These are phyloP conservation scores for Karalla daura DNA, from an alignment of 2,797 vertebrate species.

Conservation along the genomic window DNA sequence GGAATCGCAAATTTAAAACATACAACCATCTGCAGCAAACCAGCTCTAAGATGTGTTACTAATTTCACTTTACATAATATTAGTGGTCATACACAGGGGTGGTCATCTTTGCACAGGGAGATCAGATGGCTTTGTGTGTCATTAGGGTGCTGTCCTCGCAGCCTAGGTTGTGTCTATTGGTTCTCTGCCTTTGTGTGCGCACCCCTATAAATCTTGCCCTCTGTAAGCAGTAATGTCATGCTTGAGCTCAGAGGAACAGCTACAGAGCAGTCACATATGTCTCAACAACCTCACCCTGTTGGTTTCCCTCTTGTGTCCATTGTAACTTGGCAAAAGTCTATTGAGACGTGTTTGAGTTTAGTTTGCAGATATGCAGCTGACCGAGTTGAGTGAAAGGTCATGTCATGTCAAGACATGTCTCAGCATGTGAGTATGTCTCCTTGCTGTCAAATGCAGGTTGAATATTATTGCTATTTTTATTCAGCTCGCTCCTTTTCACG, in stretches of 20 bases:
- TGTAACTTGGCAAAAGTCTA: not conserved
- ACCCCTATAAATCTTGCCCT: slow-evolving; percentile 24
- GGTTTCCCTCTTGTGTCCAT: not conserved
- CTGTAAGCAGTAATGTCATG: slow-evolving; percentile 13
- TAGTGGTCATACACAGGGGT: slow-evolving; percentile 21
- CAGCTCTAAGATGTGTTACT: not conserved
- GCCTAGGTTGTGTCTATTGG: slow-evolving; percentile 27
- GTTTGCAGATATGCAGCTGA: not conserved
- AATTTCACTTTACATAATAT: slow-evolving; percentile 9
- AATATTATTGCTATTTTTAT: not conserved
- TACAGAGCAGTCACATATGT: slow-evolving; percentile 28
- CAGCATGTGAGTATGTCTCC: not conserved
- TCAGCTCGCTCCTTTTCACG: not conserved
- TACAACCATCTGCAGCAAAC: slow-evolving; percentile 1
- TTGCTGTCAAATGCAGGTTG: not conserved
- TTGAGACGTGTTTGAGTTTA: slow-evolving; percentile 16
- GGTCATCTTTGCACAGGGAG: slow-evolving; percentile 7
- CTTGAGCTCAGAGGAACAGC: slow-evolving; percentile 18
- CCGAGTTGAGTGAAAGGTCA: not conserved
- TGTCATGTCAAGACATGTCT: slow-evolving; percentile 5
- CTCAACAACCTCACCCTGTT: slow-evolving; percentile 5
- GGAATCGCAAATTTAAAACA: not conserved
- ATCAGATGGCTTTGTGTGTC: slow-evolving; percentile 11
- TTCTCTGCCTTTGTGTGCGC: slow-evolving; percentile 15
- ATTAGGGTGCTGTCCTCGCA: slow-evolving; percentile 8